Evolutionary conservation across 2,888 invertebrate species (phyloP).

Genomic region (Synergus japonicus): DNA sequence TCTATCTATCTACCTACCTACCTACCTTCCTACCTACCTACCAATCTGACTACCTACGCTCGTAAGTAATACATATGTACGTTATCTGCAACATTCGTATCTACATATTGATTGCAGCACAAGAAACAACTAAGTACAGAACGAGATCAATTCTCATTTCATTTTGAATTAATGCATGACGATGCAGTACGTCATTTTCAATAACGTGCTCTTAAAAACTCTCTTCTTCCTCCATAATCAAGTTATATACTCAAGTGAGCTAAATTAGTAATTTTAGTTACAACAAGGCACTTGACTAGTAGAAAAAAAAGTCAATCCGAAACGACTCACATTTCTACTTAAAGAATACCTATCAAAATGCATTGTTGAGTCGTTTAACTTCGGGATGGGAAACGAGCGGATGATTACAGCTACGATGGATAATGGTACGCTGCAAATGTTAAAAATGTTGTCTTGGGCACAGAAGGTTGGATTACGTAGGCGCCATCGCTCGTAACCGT

Average conservation of each 20-base stretch:
- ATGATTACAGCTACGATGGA: conserved; percentile 44
- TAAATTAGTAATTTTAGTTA: not conserved
- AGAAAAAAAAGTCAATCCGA: not conserved
- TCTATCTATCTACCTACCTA: conserved; percentile 23
- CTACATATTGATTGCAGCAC: conserved; percentile 7
- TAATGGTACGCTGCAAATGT: conserved; percentile 42
- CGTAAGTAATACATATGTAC: conserved; percentile 27
- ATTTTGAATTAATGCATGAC: no score
- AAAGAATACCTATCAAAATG: conserved; percentile 8
- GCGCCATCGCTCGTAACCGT: conserved; percentile 43
- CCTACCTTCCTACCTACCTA: conserved; percentile 30
- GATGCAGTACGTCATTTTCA: not conserved
- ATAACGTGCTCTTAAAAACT: not conserved
- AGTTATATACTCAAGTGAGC: not conserved
- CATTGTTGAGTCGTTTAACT: not conserved
- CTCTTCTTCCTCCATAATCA: not conserved
- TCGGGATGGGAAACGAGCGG: conserved; percentile 46
- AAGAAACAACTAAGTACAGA: conserved; percentile 12
- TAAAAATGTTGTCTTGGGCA: conserved; percentile 38
- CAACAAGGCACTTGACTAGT: not conserved
- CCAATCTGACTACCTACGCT: conserved; percentile 36
- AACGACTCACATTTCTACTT: conserved; percentile 2
- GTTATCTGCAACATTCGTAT: conserved; percentile 29
- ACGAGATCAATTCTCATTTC: not conserved
- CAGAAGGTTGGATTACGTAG: conserved; percentile 50